phyloP scores from a whole-genome alignment of 2,888 invertebrate species.

The Phortica magna region DNA sequence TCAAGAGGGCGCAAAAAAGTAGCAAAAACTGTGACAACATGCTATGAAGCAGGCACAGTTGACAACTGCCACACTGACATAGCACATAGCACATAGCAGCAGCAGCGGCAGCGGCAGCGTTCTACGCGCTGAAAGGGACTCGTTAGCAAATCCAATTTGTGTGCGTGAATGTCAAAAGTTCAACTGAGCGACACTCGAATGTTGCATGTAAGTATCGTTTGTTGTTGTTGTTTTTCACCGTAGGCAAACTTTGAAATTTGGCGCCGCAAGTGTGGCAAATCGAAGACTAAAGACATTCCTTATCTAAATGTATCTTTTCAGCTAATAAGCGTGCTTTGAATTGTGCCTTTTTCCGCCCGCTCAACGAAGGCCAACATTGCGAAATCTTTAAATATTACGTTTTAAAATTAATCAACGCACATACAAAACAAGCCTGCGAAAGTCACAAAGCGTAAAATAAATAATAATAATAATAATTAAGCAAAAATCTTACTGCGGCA shows the following conservation, averaged over 20 bases:
- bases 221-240: neutral
- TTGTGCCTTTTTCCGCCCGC: neutral
- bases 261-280: neutral
- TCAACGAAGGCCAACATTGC: neutral
- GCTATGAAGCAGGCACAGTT: slow-evolving; percentile 25
- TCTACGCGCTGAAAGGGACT: slow-evolving; percentile 40
- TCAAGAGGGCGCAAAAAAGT: neutral
- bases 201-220: neutral
- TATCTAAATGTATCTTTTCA: neutral
- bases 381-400: neutral
- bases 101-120: neutral
- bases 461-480: no score
- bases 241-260: slow-evolving; percentile 2
- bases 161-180: slow-evolving; percentile 65
- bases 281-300: no score
- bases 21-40: slow-evolving; percentile 36
- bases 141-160: slow-evolving; percentile 70
- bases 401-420: no score
- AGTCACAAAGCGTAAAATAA: no score
- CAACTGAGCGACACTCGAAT: neutral
- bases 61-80: slow-evolving; percentile 1
- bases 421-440: no score
- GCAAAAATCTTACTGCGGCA: no score
- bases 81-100: neutral
- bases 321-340: neutral